Base-by-base conservation (phyloP, 2,888 invertebrate genomes). In the Diabrotica balteata region DNA sequence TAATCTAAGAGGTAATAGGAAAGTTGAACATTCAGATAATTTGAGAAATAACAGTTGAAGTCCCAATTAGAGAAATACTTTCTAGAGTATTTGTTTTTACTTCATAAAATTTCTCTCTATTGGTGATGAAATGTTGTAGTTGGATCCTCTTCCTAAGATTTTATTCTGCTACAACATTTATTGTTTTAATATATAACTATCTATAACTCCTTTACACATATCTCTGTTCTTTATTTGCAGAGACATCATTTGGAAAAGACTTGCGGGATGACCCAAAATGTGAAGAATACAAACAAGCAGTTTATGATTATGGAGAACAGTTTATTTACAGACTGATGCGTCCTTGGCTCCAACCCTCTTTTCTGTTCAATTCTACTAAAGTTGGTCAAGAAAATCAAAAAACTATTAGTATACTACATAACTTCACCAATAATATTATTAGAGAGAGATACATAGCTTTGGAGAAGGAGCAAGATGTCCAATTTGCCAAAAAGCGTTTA, bases 401-500 rank as follows among this genome's bases (percentile, higher is more conserved):
- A 9, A 22, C 44, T 9, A 8, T 69, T 4, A 62, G 59, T 10
- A 32, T 59, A n/a, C 22, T 73, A 54, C 73, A 73, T 49, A 42
- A 68, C 6, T 71, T 71, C 63, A 70, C 73, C 5, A 52, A 49
- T 7, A 66, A 58, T 9, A 59, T 73, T 44, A 70, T 73, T 17
- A 43, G 32, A 8, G 68, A 73, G 44, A 58, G 70, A 17, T 50
- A 64, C 62, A 61, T 59, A 8, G 7, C 10, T n/a, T 68, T 62
- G 44, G 10, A 49, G 7, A 17, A 9, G 2, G 8, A 8, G 44
- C 10, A 2, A 0, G 17, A 17, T 8, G 62, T 52, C 10, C 59
- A 70, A 55, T 49, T 54, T 32, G 51, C 11, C 7, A 69, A 65
- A n/a, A 72, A 70, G 42, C 46, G 87, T 11, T 81, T 86, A 53